Conservation (phyloP, 2,113 vertebrate species). For the Perognathus longimembris region DNA sequence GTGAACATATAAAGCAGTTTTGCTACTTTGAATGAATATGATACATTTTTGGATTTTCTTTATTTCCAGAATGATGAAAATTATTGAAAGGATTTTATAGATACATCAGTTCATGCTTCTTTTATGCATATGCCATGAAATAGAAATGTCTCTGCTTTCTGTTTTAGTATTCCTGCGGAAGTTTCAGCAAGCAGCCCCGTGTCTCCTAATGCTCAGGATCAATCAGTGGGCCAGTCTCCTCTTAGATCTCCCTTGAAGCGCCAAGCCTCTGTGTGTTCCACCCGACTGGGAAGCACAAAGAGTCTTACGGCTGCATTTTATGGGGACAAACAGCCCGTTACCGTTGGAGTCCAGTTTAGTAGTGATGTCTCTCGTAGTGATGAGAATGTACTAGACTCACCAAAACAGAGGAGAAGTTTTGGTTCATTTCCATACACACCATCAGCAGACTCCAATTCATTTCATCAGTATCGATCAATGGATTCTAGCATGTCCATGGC, state of each 20-base stretch:
- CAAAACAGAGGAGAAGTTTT: constrained; percentile 96
- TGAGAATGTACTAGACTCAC: constrained; percentile 96
- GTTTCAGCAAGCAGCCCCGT: constrained; percentile 88
- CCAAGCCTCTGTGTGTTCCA: constrained; percentile 94
- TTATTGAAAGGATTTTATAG: constrained; percentile 15
- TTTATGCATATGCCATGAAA: background rate
- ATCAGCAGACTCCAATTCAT: constrained; percentile 96
- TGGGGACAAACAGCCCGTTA: constrained; percentile 91
- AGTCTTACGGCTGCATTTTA: constrained; percentile 96
- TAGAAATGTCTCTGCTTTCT: constrained; percentile 28
- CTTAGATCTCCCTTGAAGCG: constrained; percentile 94
- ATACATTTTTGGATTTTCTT: constrained; percentile 37
- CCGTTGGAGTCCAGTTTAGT: constrained; percentile 95
- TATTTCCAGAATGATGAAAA: constrained; percentile 45
- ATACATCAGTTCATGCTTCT: background rate
- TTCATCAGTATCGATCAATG: constrained; percentile 97
- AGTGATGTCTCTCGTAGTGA: constrained; percentile 97
- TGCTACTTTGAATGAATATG: constrained; percentile 18
- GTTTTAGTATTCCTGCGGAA: constrained; percentile 87
- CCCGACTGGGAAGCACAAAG: constrained; percentile 96
- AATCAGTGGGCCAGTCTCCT: constrained; percentile 91
- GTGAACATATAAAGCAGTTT: background rate
- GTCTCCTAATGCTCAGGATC: constrained; percentile 92
- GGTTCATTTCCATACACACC: constrained; percentile 98
- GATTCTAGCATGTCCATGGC: constrained; percentile 98